Evolutionary conservation across 1,140 invertebrate species (phyloP).

Genomic region (Melanaphis sacchari): DNA sequence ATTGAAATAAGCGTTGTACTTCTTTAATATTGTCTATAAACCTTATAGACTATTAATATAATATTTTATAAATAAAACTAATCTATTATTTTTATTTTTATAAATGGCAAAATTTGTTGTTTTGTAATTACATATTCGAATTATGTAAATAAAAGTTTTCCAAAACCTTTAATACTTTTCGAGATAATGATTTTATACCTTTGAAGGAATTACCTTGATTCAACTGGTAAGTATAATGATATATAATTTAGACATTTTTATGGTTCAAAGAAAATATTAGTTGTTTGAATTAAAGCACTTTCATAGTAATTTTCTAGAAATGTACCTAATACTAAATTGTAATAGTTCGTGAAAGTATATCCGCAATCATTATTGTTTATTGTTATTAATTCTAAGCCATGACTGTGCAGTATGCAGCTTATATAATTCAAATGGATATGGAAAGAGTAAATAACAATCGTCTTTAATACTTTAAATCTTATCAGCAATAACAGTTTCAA

Average conservation of each 20-base stretch:
- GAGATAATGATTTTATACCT: background rate
- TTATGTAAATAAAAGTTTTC: background rate
- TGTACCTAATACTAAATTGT: background rate
- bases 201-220: background rate
- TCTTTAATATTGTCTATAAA: too few relatives aligned
- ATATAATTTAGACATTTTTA: conserved; percentile 7
- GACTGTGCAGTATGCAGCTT: background rate
- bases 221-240: background rate
- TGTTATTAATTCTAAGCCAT: background rate
- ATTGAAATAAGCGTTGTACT: too few relatives aligned
- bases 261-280: background rate
- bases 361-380: conserved; percentile 15
- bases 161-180: background rate
- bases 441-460: background rate
- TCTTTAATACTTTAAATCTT: conserved; percentile 16
- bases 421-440: background rate
- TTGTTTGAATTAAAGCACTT: background rate
- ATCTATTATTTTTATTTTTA: background rate
- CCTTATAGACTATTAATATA: background rate
- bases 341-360: conserved; percentile 10
- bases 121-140: background rate
- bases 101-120: background rate
- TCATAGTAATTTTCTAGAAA: background rate
- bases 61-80: background rate
- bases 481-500: background rate